A percentile compares a stretch with the other conserved stretches of the same genome.
Evolutionary conservation across 1,140 invertebrate genomes (phyloP).

Genomic region (Cylas formicarius): DNA sequence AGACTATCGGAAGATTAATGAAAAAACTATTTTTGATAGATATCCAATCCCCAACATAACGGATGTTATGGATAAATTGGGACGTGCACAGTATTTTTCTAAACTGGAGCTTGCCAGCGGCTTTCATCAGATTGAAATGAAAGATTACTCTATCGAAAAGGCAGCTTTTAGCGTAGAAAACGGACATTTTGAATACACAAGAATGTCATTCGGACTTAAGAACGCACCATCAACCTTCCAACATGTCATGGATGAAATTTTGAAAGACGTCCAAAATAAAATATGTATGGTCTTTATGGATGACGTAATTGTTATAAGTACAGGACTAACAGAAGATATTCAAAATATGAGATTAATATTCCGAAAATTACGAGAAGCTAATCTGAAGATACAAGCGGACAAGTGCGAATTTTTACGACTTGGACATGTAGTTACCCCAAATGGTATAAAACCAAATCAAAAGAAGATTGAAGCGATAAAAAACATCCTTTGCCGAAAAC

Average conservation of each 20-base stretch:
- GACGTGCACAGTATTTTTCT: no score
- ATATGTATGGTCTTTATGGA: constrained; percentile 37
- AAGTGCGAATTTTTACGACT: constrained; percentile 34
- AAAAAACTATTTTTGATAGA: no score
- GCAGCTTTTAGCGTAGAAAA: constrained; percentile 40
- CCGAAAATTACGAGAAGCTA: constrained; percentile 7
- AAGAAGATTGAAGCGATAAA: constrained; percentile 10
- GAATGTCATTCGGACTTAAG: constrained; percentile 38
- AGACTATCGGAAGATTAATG: no score
- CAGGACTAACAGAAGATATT: constrained; percentile 18
- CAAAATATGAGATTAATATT: constrained; percentile 14
- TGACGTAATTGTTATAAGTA: constrained; percentile 29
- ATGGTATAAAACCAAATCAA: constrained; percentile 29
- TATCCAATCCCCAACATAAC: no score
- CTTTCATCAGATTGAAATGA: constrained; percentile 45
- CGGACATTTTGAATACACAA: constrained; percentile 35
- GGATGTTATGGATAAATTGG: no score
- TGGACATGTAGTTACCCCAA: constrained; percentile 23
- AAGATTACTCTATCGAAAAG: constrained; percentile 37
- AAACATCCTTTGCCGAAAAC: constrained; percentile 20
- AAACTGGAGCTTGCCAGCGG: no score
- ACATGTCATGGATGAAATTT: constrained; percentile 33
- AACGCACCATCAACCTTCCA: constrained; percentile 43
- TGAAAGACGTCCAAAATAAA: constrained; percentile 27
- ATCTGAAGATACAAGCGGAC: constrained; percentile 17